A percentile compares a stretch with the other conserved stretches of the same genome.
phyloP scores from a whole-genome alignment of 1,140 invertebrate species.

The Planococcus citri region DNA sequence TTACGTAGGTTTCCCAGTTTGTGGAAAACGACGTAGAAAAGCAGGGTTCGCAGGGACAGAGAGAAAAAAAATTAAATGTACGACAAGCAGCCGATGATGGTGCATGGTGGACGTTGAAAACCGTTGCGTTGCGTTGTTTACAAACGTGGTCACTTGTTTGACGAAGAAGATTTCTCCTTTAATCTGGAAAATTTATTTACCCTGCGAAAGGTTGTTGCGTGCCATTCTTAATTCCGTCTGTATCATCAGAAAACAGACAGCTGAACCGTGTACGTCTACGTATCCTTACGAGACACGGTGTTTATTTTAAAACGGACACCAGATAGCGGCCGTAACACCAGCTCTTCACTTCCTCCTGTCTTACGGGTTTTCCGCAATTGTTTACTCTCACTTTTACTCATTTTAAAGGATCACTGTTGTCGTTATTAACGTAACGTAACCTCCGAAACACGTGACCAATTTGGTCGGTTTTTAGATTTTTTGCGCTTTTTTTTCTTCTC shows the following conservation, averaged over 20 bases:
- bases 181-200: conserved; percentile 20
- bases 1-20: no score
- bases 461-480: background rate
- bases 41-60: no score
- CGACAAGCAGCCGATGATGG: no score
- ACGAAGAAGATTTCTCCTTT: conserved; percentile 14
- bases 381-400: conserved; percentile 13
- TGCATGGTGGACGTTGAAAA: no score
- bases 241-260: conserved; percentile 2
- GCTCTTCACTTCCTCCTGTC: no score
- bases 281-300: background rate
- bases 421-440: conserved; percentile 9
- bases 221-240: conserved; percentile 19
- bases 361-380: background rate
- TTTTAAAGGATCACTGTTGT: background rate
- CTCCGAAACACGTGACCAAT: conserved; percentile 1
- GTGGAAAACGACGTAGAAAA: no score
- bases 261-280: background rate
- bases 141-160: conserved; percentile 4
- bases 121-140: background rate
- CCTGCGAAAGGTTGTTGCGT: background rate
- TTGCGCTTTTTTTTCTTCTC: no score
- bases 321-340: conserved; percentile 11
- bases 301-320: conserved; percentile 5
- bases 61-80: no score